These are phyloP conservation scores for Euglossa dilemma DNA, from an alignment of 1,140 invertebrate species.

Conservation along the genomic window DNA sequence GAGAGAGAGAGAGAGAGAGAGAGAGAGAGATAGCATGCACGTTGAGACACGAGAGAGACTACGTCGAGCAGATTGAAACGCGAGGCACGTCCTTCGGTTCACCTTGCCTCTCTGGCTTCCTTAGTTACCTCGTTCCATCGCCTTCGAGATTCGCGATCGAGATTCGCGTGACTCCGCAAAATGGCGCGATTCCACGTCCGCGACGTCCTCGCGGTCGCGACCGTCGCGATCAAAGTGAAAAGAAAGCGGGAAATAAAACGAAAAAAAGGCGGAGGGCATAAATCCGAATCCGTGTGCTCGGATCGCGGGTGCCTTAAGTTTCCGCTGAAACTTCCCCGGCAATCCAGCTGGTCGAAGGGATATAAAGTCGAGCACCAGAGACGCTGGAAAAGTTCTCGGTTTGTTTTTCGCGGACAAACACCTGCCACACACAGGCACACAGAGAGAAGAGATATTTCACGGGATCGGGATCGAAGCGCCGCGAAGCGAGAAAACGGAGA, in stretches of 20 bases:
- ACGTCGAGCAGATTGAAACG: constrained; percentile 29
- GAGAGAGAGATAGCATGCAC: constrained; percentile 11
- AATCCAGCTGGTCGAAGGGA: background rate
- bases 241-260: background rate
- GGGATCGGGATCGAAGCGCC: constrained; percentile 21
- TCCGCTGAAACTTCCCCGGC: constrained; percentile 42
- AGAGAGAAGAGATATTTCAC: constrained; percentile 52
- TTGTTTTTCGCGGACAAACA: constrained; percentile 71
- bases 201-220: background rate
- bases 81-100: constrained; percentile 7
- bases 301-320: constrained; percentile 14
- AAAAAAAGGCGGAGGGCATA: background rate
- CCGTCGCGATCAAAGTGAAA: background rate
- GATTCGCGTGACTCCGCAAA: constrained; percentile 14
- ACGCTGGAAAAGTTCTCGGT: constrained; percentile 59
- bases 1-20: constrained; percentile 12
- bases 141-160: background rate
- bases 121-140: background rate
- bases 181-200: background rate
- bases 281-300: background rate
- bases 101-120: background rate
- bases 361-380: constrained; percentile 8
- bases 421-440: too few species aligned
- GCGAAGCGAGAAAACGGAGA: background rate
- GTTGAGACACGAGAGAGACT: constrained; percentile 33